Conservation (phyloP, 2,888 invertebrate genomes). For the Spisula solida region DNA sequence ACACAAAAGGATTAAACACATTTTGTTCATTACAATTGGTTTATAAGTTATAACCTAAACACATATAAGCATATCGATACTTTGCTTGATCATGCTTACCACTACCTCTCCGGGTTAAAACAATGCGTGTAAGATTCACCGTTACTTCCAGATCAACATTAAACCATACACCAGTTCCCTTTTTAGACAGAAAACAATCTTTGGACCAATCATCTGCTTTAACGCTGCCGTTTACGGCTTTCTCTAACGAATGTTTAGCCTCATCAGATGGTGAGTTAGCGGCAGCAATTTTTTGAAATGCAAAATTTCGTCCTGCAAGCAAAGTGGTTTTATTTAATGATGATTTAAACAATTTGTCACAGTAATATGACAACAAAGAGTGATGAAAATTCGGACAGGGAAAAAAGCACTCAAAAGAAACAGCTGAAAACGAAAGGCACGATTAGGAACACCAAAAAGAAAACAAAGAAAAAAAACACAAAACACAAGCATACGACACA, state of each 20-base stretch:
- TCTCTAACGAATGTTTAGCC: neutral
- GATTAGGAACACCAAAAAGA: neutral
- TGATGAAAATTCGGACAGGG: too few relatives aligned
- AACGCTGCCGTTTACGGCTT: neutral
- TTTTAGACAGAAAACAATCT: neutral
- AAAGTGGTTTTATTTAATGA: neutral
- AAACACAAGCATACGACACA: too few relatives aligned
- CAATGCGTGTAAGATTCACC: neutral
- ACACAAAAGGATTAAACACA: too few relatives aligned
- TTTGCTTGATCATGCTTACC: neutral
- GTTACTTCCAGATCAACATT: neutral
- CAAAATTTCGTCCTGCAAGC: slow-evolving; percentile 25
- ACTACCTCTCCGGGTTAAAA: neutral
- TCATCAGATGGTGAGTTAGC: neutral
- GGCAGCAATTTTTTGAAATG: neutral
- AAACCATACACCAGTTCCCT: neutral
- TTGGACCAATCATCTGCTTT: neutral
- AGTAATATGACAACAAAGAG: too few relatives aligned
- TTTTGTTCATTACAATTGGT: too few relatives aligned
- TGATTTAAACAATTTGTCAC: too few relatives aligned
- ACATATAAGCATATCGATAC: too few relatives aligned
- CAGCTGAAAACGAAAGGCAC: too few relatives aligned
- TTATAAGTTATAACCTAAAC: too few relatives aligned
- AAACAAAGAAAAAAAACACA: neutral
- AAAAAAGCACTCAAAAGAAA: too few relatives aligned